Evolutionary conservation across 2,797 vertebrate genomes (phyloP).

Genomic region (Leuciscus waleckii): DNA sequence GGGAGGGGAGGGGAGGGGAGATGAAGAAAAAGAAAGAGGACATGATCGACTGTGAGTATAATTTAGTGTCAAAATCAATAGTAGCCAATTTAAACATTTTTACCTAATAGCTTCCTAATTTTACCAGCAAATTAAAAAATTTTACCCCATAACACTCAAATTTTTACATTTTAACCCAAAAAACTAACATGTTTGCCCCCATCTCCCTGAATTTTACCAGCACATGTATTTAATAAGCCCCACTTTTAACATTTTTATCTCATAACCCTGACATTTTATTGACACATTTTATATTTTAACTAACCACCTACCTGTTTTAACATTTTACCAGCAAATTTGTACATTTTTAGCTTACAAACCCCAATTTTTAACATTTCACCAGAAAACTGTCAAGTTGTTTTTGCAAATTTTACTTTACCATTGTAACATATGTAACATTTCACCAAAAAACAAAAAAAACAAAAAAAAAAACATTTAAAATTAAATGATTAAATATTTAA

Average conservation of each 20-base stretch:
- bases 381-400: neutral
- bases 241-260: neutral
- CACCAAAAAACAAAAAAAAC: neutral
- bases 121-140: neutral
- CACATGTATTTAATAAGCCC: neutral
- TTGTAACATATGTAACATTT: neutral
- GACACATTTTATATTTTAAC: neutral
- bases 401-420: neutral
- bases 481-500: too few species aligned
- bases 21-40: slow-evolving; percentile 10
- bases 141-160: too few species aligned
- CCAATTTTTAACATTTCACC: neutral
- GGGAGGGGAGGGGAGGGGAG: neutral
- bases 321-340: neutral
- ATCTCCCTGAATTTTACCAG: neutral
- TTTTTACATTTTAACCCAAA: neutral
- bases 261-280: neutral
- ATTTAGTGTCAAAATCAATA: neutral
- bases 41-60: neutral
- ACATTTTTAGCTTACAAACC: neutral
- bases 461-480: neutral
- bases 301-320: neutral
- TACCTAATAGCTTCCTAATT: neutral
- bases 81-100: neutral
- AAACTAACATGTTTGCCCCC: neutral